These are phyloP conservation scores for Aphelocoma coerulescens DNA, from an alignment of 2,113 vertebrate species.

Conservation along the genomic window DNA sequence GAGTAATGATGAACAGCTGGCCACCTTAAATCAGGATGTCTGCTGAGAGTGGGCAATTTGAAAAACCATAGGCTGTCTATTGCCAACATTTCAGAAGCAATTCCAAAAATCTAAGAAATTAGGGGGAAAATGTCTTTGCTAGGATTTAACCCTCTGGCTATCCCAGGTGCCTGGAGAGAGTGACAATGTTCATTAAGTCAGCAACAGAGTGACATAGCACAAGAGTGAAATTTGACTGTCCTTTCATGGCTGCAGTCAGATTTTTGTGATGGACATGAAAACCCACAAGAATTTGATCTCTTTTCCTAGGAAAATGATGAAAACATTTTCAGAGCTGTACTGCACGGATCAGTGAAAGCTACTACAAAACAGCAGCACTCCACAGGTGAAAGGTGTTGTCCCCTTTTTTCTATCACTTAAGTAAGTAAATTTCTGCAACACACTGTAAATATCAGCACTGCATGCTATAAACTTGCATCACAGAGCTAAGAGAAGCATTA, in stretches of 20 bases:
- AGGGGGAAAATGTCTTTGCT: background rate
- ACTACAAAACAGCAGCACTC: background rate
- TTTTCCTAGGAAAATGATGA: background rate
- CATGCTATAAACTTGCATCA: background rate
- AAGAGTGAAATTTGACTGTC: background rate
- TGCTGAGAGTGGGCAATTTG: conserved; percentile 51
- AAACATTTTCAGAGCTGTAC: background rate
- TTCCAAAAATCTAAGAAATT: conserved; percentile 24
- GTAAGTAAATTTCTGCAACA: background rate
- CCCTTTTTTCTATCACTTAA: background rate
- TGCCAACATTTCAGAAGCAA: conserved; percentile 33
- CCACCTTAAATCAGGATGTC: conserved; percentile 55
- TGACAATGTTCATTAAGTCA: background rate
- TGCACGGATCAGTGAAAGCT: background rate
- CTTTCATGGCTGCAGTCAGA: background rate
- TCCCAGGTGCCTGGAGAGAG: background rate
- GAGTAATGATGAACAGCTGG: conserved; percentile 63
- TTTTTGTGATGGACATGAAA: background rate
- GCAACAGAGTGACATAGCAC: background rate
- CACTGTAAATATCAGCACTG: background rate
- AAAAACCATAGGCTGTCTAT: conserved; percentile 18
- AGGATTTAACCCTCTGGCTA: background rate
- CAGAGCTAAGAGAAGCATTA: background rate
- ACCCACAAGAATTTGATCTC: background rate
- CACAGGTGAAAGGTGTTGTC: background rate